phyloP scores from a whole-genome alignment of 2,113 vertebrate genomes.

The Salvator merianae region DNA sequence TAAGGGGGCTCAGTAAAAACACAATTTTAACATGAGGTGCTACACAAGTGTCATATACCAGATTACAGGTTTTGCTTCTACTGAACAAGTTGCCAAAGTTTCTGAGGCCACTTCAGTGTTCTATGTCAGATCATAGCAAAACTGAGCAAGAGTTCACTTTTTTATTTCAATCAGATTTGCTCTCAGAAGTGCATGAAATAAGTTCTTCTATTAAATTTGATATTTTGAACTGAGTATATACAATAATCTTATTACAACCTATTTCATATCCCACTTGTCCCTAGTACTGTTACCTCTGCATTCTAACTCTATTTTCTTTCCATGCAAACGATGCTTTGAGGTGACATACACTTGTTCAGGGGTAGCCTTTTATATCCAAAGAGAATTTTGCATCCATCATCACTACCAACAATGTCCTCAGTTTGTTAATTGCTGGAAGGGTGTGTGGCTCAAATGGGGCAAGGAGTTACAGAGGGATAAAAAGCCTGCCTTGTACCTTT shows the following conservation, averaged over 20 bases:
- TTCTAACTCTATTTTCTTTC: not conserved
- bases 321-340: too few relatives aligned
- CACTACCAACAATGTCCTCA: accelerated
- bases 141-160: not conserved
- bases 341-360: not conserved
- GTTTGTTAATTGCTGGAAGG: not conserved
- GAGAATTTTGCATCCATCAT: not conserved
- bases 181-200: not conserved
- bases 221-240: not conserved
- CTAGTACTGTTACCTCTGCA: not conserved
- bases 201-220: not conserved
- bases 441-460: not conserved
- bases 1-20: not conserved
- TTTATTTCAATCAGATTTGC: not conserved
- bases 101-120: too few relatives aligned
- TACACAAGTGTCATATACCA: not conserved
- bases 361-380: not conserved
- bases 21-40: not conserved
- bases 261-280: not conserved
- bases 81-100: not conserved
- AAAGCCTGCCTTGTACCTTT: not conserved
- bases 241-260: not conserved
- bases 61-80: not conserved
- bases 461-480: not conserved
- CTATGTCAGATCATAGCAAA: not conserved